A percentile compares a stretch with the other conserved stretches of the same genome.
Conservation (phyloP, 2,888 invertebrate genomes). For the Cordilura impudica region DNA sequence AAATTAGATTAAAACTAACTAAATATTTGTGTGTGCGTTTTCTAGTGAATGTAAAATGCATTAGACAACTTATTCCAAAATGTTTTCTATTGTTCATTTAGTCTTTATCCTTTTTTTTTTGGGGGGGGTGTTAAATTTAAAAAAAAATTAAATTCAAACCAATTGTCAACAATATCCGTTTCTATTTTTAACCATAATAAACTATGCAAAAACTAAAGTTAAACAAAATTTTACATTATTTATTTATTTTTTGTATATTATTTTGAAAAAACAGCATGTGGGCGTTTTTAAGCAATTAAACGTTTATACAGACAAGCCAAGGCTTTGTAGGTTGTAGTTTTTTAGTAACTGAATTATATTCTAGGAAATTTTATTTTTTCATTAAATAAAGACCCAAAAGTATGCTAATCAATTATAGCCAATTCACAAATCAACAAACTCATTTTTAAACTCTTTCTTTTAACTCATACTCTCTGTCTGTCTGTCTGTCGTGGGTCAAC, state of each 20-base stretch:
- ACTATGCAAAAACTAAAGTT: constrained; percentile 10
- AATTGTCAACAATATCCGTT: constrained; percentile 48
- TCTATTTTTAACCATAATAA: neutral
- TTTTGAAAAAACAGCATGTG: constrained; percentile 26
- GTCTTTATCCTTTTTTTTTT: neutral
- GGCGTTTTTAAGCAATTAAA: constrained; percentile 34
- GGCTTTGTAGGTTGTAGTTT: too few relatives aligned
- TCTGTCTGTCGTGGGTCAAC: too few relatives aligned
- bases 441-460: too few relatives aligned
- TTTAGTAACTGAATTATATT: too few relatives aligned
- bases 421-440: too few relatives aligned
- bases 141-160: constrained; percentile 18
- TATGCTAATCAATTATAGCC: too few relatives aligned
- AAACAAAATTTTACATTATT: constrained; percentile 23
- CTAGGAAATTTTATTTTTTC: neutral
- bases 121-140: neutral
- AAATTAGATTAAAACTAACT: constrained; percentile 38
- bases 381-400: too few relatives aligned
- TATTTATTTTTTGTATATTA: constrained; percentile 21
- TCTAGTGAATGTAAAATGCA: constrained; percentile 23
- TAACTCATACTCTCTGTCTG: too few relatives aligned
- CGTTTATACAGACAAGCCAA: too few relatives aligned
- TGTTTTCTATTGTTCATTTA: constrained; percentile 36
- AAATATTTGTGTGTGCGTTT: neutral
- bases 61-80: constrained; percentile 27